A percentile compares a stretch with the other conserved stretches of the same genome.
These are phyloP conservation scores for Cryptotis parvus DNA, from an alignment of 2,113 vertebrate species.

Conservation along the genomic window DNA sequence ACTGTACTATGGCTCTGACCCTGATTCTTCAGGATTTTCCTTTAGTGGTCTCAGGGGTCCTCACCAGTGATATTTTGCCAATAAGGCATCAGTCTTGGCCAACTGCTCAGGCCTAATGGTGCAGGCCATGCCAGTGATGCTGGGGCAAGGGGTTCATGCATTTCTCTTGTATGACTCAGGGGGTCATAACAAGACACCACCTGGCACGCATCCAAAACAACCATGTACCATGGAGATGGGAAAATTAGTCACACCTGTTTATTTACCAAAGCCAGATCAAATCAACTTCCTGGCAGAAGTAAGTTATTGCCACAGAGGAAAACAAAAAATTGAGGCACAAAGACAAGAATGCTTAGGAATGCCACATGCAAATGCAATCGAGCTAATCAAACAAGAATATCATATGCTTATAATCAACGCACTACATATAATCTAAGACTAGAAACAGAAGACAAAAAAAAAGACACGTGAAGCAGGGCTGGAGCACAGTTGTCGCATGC, in stretches of 20 bases:
- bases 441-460: slow-evolving; percentile 23
- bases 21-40: no score
- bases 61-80: no score
- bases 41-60: no score
- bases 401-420: not conserved
- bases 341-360: slow-evolving; percentile 26
- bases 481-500: no score
- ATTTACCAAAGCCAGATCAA: slow-evolving; percentile 47
- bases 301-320: not conserved
- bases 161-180: no score
- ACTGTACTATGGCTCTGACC: no score
- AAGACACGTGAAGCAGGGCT: no score
- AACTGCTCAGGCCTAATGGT: no score
- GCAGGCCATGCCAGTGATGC: no score
- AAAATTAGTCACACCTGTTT: slow-evolving; percentile 20
- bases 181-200: not conserved
- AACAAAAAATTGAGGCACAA: not conserved
- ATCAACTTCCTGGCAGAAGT: not conserved
- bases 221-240: not conserved
- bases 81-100: no score
- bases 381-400: slow-evolving; percentile 43
- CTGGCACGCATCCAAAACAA: slow-evolving; percentile 56
- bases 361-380: not conserved
- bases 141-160: no score
- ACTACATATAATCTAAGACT: no score